Base-by-base conservation (phyloP, 2,888 invertebrate genomes). In the Carpatolechia fugitivella region DNA sequence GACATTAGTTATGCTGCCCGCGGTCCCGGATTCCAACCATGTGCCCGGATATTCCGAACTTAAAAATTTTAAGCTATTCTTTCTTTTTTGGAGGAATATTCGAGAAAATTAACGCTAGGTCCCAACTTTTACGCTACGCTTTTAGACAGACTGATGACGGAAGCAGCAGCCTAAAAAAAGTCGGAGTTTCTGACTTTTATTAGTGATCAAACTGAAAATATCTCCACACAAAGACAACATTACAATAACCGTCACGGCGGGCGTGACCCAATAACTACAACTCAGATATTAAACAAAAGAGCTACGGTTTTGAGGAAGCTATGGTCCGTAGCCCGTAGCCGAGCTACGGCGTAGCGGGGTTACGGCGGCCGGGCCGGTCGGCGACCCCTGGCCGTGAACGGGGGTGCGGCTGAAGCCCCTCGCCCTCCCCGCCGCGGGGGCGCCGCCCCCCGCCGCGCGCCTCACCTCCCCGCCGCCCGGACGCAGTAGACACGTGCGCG, bases 331-430 rank as follows among this genome's bases (percentile, higher is more conserved):
- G 66, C 64, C 68, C 78, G 82, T 80, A 81, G 81, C 76, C 56
- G 65, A 57, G 56, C 59, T 40, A 52, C 75, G 78, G 71, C 74
- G 74, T 72, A 70, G 72, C 81, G 85, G 72, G 84, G 82, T 84
- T 84, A 85, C 86, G 81, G 54, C 83, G 14, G 82, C 80, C 81
- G 87, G 83, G 82, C 85, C 85, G 90, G 88, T 89, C 90, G 88
- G 66, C 86, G 89, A 90, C 88, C 89, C 88, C 89, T 90, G 89
- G 90, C 90, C 90, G 83, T 89, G 89, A 88, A 88, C 88, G 85
- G 85, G 86, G 88, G 86, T 76, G 82, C 79, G 78, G 71, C 80
- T 70, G 70, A 68, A 71, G 68, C 67, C 72, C 71, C 69, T n/a
- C 69, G 68, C 68, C 79, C 69, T 66, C 70, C 62, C 61, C 60